These are phyloP conservation scores for Furcula furcula DNA, from an alignment of 2,888 invertebrate genomes.

Conservation along the genomic window DNA sequence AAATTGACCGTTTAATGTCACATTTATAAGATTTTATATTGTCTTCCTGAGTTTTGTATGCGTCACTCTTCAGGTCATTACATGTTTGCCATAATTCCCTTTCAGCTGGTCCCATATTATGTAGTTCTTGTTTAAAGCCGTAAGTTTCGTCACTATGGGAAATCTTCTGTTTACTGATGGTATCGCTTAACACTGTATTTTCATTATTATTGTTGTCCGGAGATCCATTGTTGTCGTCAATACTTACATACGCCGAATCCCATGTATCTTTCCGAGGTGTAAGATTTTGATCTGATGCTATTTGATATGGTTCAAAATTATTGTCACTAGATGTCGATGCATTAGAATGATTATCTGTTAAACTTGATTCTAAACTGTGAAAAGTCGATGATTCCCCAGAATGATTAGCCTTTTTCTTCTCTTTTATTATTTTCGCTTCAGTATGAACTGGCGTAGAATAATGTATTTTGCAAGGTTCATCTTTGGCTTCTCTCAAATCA, in stretches of 20 bases:
- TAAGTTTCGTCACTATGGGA: constrained; percentile 36
- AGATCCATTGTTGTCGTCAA: constrained; percentile 71
- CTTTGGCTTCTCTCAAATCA: constrained; percentile 12
- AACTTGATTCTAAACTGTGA: constrained; percentile 55
- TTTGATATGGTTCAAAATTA: constrained; percentile 37
- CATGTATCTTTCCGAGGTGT: constrained; percentile 69
- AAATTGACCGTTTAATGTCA: constrained; percentile 54
- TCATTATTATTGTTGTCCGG: constrained; percentile 69
- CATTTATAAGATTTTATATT: constrained; percentile 42
- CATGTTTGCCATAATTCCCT: constrained; percentile 69
- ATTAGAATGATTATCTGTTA: constrained; percentile 40
- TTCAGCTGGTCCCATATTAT: constrained; percentile 72
- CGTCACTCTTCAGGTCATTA: constrained; percentile 44
- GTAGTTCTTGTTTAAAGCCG: constrained; percentile 39
- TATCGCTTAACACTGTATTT: constrained; percentile 41
- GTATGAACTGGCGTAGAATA: constrained; percentile 39
- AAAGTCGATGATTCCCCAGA: constrained; percentile 44
- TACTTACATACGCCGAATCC: constrained; percentile 80
- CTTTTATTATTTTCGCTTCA: constrained; percentile 17
- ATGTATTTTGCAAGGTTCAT: constrained; percentile 26
- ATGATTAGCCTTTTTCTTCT: constrained; percentile 23
- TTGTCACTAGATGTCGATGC: constrained; percentile 37
- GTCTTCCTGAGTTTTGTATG: constrained; percentile 43
- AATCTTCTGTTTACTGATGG: constrained; percentile 46
- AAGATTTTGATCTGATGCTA: constrained; percentile 36